A percentile compares a stretch with the other conserved stretches of the same genome.
These are phyloP conservation scores for Dromaius novaehollandiae DNA, from an alignment of 2,113 vertebrate genomes.

Conservation along the genomic window DNA sequence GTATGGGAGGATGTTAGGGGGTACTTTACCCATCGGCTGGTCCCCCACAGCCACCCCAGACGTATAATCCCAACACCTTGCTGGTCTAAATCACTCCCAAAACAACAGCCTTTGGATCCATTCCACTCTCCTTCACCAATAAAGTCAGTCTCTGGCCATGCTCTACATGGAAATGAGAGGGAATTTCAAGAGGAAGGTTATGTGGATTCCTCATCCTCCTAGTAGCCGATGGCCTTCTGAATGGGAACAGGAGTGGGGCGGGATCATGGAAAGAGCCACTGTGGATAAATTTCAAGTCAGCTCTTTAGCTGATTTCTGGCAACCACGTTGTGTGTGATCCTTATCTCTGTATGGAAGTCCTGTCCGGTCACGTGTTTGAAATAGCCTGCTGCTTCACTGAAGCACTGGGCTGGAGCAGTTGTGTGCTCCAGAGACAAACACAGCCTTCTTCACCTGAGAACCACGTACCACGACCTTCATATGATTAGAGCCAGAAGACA, in stretches of 20 bases:
- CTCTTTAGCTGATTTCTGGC: not conserved
- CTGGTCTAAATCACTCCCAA: not conserved
- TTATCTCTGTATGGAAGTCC: no score
- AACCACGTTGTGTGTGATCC: not conserved
- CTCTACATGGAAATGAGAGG: not conserved
- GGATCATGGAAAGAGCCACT: not conserved
- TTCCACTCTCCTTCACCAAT: not conserved
- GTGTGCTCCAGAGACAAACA: no score
- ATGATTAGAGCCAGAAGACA: no score
- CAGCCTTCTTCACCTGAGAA: no score
- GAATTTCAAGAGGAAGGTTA: not conserved
- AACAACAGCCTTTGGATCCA: not conserved
- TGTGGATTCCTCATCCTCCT: not conserved
- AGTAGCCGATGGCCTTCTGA: not conserved
- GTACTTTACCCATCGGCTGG: not conserved
- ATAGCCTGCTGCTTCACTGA: no score
- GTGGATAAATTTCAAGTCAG: not conserved
- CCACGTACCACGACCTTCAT: no score
- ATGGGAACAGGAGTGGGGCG: not conserved
- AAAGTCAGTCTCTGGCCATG: not conserved
- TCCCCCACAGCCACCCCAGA: not conserved
- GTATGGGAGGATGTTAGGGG: no score
- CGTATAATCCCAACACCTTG: not conserved
- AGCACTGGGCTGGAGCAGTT: no score
- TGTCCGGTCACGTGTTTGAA: no score